Base-by-base conservation (phyloP, 2,797 vertebrate genomes). In the Hypotaenidia okinawae region DNA sequence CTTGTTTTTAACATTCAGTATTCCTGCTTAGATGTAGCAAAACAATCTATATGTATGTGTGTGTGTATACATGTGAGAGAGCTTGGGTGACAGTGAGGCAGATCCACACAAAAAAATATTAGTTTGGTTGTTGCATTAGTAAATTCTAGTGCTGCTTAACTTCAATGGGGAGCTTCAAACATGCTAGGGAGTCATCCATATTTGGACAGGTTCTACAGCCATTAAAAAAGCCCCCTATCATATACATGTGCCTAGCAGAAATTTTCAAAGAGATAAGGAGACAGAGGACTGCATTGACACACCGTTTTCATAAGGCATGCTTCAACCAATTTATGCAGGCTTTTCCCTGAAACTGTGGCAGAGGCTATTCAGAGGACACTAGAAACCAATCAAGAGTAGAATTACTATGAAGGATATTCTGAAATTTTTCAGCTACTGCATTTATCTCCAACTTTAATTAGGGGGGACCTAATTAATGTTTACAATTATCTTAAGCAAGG, bases 41-140 rank as follows among this genome's bases (percentile, higher is more conserved):
- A 81, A 39, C 37, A 88, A 85, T 43, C 16, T 43, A 43, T 45
- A 9, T 45, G 43, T 45, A 18, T 45, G 43, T 21, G 43, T 45
- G 43, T 45, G 10, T 45, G 10, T 45, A 10, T 93, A 87, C 5
- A 41, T 28, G 39, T 61, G 10, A 58, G 33, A 76, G 24, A 39
- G 11, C 22, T 35, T 82, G 6, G 13, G 37, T 25, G 11, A 6
- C 1, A 0, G 18, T 11, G 3, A 24, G 21, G 9, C 0, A 83
- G 3, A 9, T 49, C 6, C 21, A 62, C 11, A 12, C 79, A 63
- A 70, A 70, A 78, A 68, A 6, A 2, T 32, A 11, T 49, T 39
- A 8, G 5, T 52, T 32, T 74, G 63, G 21, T 6, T 72, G 35
- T 23, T 28, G 10, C 18, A 43, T 11, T 45, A 72, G 74, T 39